Base-by-base conservation (phyloP, 2,888 invertebrate species). In the Dynastes grantii region DNA sequence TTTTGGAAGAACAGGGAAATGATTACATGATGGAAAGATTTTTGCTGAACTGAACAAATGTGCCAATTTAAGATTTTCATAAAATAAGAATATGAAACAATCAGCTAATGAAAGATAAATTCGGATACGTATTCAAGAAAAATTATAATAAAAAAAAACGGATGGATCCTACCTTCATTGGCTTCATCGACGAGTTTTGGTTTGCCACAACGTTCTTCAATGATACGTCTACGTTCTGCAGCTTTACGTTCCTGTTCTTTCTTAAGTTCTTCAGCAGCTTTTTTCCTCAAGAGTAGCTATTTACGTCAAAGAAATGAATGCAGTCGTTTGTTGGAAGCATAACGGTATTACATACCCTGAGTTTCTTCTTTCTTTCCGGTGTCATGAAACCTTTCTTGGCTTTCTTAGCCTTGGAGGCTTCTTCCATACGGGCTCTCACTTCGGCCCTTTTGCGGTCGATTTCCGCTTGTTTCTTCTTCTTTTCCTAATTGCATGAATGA, bases 341-440 rank as follows among this genome's bases (percentile, higher is more conserved):
- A 65, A 51, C 8, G 51, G 4, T 8, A 29, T 58, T 16, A 92
- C 95, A 92, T 89, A 98, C 98, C 94, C 98, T 95, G 89, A 99
- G 97, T 91, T 98, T 98, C 96, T 98, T 99, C 96, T 99, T 99
- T 92, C 99, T 97, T 92, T 99, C 98, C 82, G 98, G 98, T 88
- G 99, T 98, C 97, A 98, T 98, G 95, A 99, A 98, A 94, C 99
- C 99, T 92, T 98, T 99, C 95, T 99, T 99, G 90, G 97, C 97
- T 92, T 98, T 98, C 92, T 98, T 98, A 89, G 97, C 97, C 90
- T 97, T 97, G 90, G 98, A 97, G 91, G 98, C 97, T 90, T 98
- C 98, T 92, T 99, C 98, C 93, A 98, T 96, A 89, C 98, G 97
- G 92, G 97, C 97, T 91, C 98, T 95, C 90, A 98, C 98, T 91